Conservation (phyloP, 2,113 vertebrate species). For the Larimichthys polyactis region DNA sequence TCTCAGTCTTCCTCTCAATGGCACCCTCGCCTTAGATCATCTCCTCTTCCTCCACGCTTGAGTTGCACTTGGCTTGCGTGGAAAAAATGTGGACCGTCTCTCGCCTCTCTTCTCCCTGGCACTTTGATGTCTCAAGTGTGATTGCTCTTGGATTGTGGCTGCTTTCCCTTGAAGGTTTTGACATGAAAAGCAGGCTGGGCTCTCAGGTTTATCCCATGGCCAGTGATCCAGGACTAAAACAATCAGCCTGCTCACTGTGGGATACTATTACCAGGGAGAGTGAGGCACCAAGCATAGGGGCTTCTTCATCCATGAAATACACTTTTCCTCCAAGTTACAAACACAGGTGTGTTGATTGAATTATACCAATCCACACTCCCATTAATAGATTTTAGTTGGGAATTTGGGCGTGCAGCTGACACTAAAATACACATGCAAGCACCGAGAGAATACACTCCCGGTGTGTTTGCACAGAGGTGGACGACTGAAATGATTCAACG, state of each 20-base stretch:
- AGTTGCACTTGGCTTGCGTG: slow-evolving; percentile 82
- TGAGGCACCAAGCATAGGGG: slow-evolving; percentile 72
- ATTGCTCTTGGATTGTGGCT: slow-evolving; percentile 85
- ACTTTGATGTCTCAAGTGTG: slow-evolving; percentile 85
- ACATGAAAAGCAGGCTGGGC: slow-evolving; percentile 85
- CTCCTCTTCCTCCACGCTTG: slow-evolving; percentile 85
- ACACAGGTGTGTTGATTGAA: slow-evolving; percentile 77
- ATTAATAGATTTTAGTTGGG: slow-evolving; percentile 59
- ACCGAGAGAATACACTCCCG: slow-evolving; percentile 4
- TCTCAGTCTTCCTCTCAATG: slow-evolving; percentile 83
- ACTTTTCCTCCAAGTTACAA: slow-evolving; percentile 68
- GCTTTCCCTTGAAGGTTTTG: slow-evolving; percentile 85
- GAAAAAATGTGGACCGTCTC: slow-evolving; percentile 78
- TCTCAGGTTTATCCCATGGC: slow-evolving; percentile 84
- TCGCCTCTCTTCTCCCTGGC: slow-evolving; percentile 77
- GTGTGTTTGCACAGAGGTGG: slow-evolving; percentile 58
- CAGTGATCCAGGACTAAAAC: slow-evolving; percentile 88
- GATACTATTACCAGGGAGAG: slow-evolving; percentile 85
- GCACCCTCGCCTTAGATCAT: slow-evolving; percentile 86
- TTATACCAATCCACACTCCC: slow-evolving; percentile 57
- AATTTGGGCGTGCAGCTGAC: slow-evolving; percentile 47
- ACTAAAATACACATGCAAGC: slow-evolving; percentile 29
- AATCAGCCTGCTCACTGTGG: slow-evolving; percentile 82
- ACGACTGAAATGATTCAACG: slow-evolving; percentile 57
- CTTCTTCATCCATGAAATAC: slow-evolving; percentile 72